Conservation (phyloP, 2,888 invertebrate species). For the Ceramica pisi region DNA sequence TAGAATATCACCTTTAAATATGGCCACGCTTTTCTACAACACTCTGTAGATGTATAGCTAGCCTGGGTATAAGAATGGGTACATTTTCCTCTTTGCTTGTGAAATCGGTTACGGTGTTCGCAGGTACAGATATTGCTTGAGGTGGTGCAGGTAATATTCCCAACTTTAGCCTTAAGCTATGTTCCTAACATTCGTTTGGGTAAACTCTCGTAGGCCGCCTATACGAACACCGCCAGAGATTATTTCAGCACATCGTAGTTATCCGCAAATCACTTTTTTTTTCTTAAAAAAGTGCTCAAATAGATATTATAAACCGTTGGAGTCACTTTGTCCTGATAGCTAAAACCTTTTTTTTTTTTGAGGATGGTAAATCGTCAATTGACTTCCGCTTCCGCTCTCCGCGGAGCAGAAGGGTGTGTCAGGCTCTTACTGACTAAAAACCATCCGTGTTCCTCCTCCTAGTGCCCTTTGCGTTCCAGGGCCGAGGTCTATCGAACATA, state of each 20-base stretch:
- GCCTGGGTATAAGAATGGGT: constrained; percentile 2
- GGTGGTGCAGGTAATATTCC: constrained; percentile 1
- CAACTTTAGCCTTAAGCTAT: constrained; percentile 23
- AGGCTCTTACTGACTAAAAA: too few relatives aligned
- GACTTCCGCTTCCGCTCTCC: too few relatives aligned
- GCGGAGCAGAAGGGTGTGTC: too few relatives aligned
- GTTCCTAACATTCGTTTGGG: constrained; percentile 5
- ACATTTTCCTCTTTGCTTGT: constrained; percentile 30
- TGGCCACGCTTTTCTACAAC: too few relatives aligned
- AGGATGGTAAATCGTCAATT: too few relatives aligned
- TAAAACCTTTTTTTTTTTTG: too few relatives aligned
- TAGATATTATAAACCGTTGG: not conserved
- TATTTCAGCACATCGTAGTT: not conserved
- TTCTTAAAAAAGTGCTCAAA: not conserved
- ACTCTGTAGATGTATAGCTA: not conserved
- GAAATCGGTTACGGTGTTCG: constrained; percentile 40
- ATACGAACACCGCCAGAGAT: not conserved
- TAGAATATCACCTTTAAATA: too few relatives aligned
- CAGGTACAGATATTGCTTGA: constrained; percentile 28
- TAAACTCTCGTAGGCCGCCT: not conserved
- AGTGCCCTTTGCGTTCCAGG: too few relatives aligned
- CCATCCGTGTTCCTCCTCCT: too few relatives aligned
- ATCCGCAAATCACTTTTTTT: not conserved
- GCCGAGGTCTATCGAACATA: too few relatives aligned
- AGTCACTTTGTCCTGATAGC: too few relatives aligned